Percentiles rank a stretch among this genome's conserved stretches.
Evolutionary conservation across 2,888 invertebrate genomes (phyloP).

Genomic region (Muschampia staudingeri): DNA sequence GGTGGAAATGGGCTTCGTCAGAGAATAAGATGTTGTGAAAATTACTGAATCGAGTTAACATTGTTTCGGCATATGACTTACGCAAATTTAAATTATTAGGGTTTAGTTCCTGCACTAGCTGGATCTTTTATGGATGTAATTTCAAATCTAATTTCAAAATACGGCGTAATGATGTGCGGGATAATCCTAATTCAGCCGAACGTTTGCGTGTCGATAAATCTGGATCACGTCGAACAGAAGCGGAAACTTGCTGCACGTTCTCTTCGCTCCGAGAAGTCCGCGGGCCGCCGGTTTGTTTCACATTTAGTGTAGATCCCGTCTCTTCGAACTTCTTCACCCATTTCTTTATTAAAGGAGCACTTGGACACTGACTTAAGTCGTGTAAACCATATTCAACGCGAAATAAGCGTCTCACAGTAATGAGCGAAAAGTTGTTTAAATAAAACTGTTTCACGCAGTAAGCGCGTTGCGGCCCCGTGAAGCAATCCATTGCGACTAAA

Average conservation of each 20-base stretch:
- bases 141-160: neutral
- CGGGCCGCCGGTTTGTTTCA: neutral
- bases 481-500: conserved; percentile 63
- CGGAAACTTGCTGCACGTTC: neutral
- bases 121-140: conserved; percentile 3
- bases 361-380: conserved; percentile 11
- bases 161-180: neutral
- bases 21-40: neutral
- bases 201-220: neutral
- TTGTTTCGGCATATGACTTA: conserved; percentile 3
- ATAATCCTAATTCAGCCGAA: conserved; percentile 12
- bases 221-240: neutral
- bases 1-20: neutral
- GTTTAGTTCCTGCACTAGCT: neutral
- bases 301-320: neutral
- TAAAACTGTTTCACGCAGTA: conserved; percentile 63
- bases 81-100: conserved; percentile 9
- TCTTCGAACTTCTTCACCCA: conserved; percentile 6
- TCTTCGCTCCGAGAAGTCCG: conserved; percentile 3
- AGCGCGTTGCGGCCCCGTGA: conserved; percentile 62
- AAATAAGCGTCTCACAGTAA: conserved; percentile 53
- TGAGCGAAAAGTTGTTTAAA: conserved; percentile 59
- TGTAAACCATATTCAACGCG: conserved; percentile 27
- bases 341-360: conserved; percentile 7
- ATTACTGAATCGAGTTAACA: neutral